A percentile compares a stretch with the other conserved stretches of the same genome.
Conservation (phyloP, 2,113 vertebrate species). For the Brachirus orientalis region DNA sequence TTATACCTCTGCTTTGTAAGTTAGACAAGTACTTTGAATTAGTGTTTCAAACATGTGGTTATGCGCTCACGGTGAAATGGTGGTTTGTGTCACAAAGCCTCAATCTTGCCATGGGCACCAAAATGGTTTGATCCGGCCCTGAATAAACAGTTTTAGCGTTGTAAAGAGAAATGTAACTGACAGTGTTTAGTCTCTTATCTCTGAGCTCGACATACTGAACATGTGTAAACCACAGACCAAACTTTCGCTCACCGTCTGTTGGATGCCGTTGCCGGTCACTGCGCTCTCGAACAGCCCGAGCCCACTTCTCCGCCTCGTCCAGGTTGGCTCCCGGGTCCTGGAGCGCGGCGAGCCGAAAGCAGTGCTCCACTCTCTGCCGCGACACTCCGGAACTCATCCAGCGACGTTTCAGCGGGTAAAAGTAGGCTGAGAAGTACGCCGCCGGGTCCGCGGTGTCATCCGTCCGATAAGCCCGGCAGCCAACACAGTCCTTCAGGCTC, state of each 20-base stretch:
- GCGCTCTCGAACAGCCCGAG: constrained; percentile 68
- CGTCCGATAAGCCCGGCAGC: constrained; percentile 67
- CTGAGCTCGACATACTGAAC: too few species aligned
- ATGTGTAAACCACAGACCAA: too few species aligned
- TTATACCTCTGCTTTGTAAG: too few species aligned
- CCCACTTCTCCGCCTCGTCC: constrained; percentile 81
- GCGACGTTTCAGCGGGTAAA: constrained; percentile 74
- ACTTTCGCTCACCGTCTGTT: constrained; percentile 67
- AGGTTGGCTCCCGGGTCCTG: constrained; percentile 73
- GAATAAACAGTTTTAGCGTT: too few species aligned
- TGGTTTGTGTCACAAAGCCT: too few species aligned
- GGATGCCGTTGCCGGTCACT: constrained; percentile 42
- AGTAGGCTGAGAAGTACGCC: constrained; percentile 71
- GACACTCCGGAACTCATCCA: constrained; percentile 68
- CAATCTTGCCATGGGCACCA: too few species aligned
- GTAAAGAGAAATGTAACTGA: too few species aligned
- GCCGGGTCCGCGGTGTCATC: constrained; percentile 62
- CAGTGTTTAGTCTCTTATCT: too few species aligned
- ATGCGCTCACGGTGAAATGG: too few species aligned
- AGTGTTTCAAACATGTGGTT: too few species aligned
- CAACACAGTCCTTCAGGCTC: constrained; percentile 77
- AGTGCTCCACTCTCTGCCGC: constrained; percentile 73
- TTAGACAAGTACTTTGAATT: too few species aligned
- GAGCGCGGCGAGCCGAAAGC: constrained; percentile 68
- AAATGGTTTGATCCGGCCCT: too few species aligned